phyloP scores from a whole-genome alignment of 2,888 invertebrate species.

The Aplocera efformata region DNA sequence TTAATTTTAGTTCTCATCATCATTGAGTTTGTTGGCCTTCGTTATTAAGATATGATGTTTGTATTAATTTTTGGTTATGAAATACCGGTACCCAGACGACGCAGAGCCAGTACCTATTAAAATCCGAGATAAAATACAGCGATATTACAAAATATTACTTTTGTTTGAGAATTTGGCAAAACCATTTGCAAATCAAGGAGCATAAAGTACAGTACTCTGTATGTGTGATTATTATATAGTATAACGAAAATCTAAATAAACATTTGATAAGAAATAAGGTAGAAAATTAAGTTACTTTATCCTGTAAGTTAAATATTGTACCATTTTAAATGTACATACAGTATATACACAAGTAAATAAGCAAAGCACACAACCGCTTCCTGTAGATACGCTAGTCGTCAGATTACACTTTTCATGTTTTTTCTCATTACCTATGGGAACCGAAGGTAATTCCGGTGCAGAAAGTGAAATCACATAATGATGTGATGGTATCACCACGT shows the following conservation, averaged over 20 bases:
- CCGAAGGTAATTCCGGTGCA: slow-evolving; percentile 40
- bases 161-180: not conserved
- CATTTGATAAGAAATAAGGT: slow-evolving; percentile 11
- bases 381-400: slow-evolving; percentile 23
- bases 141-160: no score
- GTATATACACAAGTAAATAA: no score
- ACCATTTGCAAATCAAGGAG: slow-evolving; percentile 4
- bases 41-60: not conserved
- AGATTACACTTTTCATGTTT: slow-evolving; percentile 26
- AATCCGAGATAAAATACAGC: no score
- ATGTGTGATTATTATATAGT: not conserved
- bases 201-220: not conserved
- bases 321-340: no score
- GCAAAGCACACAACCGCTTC: slow-evolving; percentile 17
- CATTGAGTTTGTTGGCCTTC: slow-evolving; percentile 1
- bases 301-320: no score
- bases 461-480: slow-evolving; percentile 51
- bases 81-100: no score
- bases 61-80: no score
- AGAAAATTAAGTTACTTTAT: no score
- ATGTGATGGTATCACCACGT: slow-evolving; percentile 29
- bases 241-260: slow-evolving; percentile 9
- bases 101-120: no score
- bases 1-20: slow-evolving; percentile 2
- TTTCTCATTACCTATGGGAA: slow-evolving; percentile 41